Evolutionary conservation across 2,113 vertebrate species (phyloP).

Genomic region (Phalacrocorax pelagicus): DNA sequence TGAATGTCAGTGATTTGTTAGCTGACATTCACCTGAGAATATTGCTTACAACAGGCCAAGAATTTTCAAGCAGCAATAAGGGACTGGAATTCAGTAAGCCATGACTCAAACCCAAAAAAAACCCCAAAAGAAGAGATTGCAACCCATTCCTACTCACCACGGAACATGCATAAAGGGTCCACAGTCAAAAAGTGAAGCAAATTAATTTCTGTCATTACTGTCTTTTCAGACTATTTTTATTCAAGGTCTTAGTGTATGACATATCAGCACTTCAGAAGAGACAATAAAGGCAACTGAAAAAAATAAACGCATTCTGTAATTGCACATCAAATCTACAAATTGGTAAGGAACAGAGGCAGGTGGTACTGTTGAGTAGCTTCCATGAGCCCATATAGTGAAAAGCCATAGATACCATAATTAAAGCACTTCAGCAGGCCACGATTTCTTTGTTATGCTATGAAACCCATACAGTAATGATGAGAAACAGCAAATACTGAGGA

Average conservation of each 20-base stretch:
- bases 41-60: neutral
- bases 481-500: neutral
- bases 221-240: neutral
- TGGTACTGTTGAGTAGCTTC: too few relatives aligned
- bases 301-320: neutral
- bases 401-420: fast-evolving
- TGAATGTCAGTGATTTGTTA: neutral
- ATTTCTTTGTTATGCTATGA: neutral
- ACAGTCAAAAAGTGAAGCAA: neutral
- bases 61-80: neutral
- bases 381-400: neutral
- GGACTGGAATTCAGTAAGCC: neutral
- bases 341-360: fast-evolving
- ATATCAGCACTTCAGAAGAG: neutral
- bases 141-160: neutral
- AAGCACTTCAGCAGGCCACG: neutral
- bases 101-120: neutral
- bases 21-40: neutral
- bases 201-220: neutral
- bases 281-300: neutral
- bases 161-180: neutral
- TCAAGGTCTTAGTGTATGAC: neutral
- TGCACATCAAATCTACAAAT: neutral
- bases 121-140: neutral
- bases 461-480: fast-evolving